phyloP scores from a whole-genome alignment of 2,797 vertebrate species.

The Kryptolebias ocellatus region DNA sequence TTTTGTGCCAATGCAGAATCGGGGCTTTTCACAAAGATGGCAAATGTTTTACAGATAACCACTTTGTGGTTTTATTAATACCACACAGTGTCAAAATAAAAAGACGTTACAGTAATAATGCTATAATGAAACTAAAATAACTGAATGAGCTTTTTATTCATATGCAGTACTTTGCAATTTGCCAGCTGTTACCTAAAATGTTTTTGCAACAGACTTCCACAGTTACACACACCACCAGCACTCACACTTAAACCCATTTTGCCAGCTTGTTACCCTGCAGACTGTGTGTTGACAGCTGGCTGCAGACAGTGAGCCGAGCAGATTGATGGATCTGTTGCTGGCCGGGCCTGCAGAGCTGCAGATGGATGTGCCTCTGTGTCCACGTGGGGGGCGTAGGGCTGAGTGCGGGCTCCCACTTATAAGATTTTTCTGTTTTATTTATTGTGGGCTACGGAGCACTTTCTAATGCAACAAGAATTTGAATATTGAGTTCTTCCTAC shows the following conservation, averaged over 20 bases:
- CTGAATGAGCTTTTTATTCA: background rate
- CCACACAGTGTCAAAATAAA: background rate
- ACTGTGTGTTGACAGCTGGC: slow-evolving; percentile 55
- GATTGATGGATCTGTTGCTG: slow-evolving; percentile 65
- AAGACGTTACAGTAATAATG: background rate
- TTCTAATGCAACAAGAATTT: too few relatives aligned
- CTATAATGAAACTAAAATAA: too few relatives aligned
- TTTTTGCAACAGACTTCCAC: slow-evolving; percentile 7
- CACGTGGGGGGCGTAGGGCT: background rate
- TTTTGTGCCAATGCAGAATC: too few relatives aligned
- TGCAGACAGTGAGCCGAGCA: slow-evolving; percentile 50
- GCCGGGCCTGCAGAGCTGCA: slow-evolving; percentile 47
- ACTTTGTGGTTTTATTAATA: too few relatives aligned
- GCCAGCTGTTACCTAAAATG: background rate
- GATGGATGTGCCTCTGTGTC: background rate
- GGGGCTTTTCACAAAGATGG: too few relatives aligned
- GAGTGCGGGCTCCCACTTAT: background rate
- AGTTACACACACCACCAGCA: slow-evolving; percentile 3
- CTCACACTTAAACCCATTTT: slow-evolving; percentile 27
- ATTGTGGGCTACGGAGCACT: slow-evolving; percentile 20
- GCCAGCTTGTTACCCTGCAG: slow-evolving; percentile 49
- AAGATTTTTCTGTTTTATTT: slow-evolving; percentile 11
- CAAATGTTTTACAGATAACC: too few relatives aligned
- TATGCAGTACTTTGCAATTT: slow-evolving; percentile 2
- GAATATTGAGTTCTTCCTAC: too few relatives aligned